These are phyloP conservation scores for Eleginops maclovinus DNA, from an alignment of 2,113 vertebrate genomes.

Conservation along the genomic window DNA sequence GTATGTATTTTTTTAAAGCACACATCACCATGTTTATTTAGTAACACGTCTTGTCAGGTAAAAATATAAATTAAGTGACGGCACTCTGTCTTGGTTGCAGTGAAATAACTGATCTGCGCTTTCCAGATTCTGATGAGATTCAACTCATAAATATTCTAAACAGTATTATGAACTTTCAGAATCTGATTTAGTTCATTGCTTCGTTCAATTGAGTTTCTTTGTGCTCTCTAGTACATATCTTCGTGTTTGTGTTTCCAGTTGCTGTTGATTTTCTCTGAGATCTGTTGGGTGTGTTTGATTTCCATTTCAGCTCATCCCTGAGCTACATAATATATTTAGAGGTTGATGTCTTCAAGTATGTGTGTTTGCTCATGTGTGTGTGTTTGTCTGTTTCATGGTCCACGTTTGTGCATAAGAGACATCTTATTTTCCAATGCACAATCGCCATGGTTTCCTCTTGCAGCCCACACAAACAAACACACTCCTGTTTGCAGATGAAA, in stretches of 20 bases:
- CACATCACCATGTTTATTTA: too few species aligned
- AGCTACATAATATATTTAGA: conserved; percentile 72
- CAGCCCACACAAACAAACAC: conserved; percentile 74
- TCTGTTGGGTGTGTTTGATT: conserved; percentile 69
- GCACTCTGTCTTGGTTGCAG: neutral
- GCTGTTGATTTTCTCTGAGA: conserved; percentile 61
- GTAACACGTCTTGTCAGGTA: neutral
- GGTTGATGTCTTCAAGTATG: conserved; percentile 30
- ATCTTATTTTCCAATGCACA: conserved; percentile 65
- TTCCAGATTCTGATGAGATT: conserved; percentile 35
- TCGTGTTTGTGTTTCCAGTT: conserved; percentile 38
- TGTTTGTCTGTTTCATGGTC: conserved; percentile 50
- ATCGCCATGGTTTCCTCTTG: conserved; percentile 45
- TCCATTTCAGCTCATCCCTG: conserved; percentile 60
- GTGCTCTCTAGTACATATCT: conserved; percentile 15
- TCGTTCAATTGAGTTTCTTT: conserved; percentile 40
- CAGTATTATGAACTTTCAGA: conserved; percentile 41
- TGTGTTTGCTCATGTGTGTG: conserved; percentile 36
- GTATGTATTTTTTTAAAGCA: too few species aligned
- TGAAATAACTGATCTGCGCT: conserved; percentile 8
- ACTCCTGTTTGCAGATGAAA: conserved; percentile 77
- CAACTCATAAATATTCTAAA: conserved; percentile 25
- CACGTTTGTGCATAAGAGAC: conserved; percentile 63
- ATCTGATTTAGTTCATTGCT: conserved; percentile 49
- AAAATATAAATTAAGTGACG: neutral